Evolutionary conservation across 2,888 invertebrate species (phyloP).

Genomic region (Yponomeuta plumbellus): DNA sequence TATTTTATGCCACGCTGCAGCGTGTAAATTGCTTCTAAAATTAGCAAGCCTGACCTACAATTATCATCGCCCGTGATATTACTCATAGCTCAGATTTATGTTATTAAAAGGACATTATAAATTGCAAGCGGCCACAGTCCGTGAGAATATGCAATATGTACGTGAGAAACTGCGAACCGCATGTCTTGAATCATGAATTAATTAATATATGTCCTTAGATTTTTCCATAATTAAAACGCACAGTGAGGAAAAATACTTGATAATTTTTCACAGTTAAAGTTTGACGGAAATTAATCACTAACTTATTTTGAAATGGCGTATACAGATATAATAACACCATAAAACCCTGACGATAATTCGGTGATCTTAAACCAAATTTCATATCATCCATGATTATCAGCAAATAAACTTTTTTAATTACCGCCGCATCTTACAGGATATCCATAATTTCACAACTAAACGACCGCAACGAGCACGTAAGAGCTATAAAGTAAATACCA

Average conservation of each 20-base stretch:
- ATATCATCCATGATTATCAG: neutral
- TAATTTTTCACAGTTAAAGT: no score
- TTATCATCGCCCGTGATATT: neutral
- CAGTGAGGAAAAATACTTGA: neutral
- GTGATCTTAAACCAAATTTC: neutral
- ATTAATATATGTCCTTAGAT: neutral
- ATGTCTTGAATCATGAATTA: neutral
- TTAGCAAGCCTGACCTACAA: slow-evolving; percentile 5
- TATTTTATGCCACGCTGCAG: neutral
- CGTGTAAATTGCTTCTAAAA: slow-evolving; percentile 5
- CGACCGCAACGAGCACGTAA: neutral
- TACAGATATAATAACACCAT: no score
- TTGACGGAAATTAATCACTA: no score
- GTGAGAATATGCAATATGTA: neutral
- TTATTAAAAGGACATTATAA: slow-evolving; percentile 2
- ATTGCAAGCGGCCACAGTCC: neutral
- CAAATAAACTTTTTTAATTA: neutral
- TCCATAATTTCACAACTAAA: neutral
- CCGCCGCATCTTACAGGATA: neutral
- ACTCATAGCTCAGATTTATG: neutral
- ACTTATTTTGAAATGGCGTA: no score
- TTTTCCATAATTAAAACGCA: neutral
- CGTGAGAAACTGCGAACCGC: neutral
- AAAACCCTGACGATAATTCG: no score
- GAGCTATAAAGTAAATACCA: neutral